Evolutionary conservation across 2,113 vertebrate species (phyloP), one percentile per base, ranked within the genome.

Genomic region (Riparia riparia): DNA sequence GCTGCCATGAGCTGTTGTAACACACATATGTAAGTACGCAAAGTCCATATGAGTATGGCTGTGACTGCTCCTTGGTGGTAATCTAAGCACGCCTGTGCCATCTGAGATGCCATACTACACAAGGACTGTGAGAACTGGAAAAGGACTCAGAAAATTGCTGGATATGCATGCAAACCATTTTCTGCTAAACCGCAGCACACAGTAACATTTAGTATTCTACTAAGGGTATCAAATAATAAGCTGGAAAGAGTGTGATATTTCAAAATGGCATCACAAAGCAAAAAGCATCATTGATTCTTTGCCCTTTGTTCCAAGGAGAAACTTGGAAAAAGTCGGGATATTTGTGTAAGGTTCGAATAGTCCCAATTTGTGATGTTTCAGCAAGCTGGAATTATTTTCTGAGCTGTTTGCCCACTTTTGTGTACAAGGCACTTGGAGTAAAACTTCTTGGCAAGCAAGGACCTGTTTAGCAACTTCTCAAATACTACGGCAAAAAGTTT

Each of bases 401-500:
- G 95, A 98, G 97, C 95, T 96, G 96, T 97, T 97, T 98, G 96
- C 96, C 97, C 95, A 83, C 96, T 98, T 94, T 90, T 92, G 92
- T 96, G 96, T 96, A 96, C 96, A 37, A 97, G 96, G 94, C 96
- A 93, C 97, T 98, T 96, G 93, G 96, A 97, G 95, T 97, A 97
- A 98, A 98, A 97, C 95, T 96, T 97, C 94, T 96, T 98, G 98
- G 98, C 98, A 98, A 97, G 89, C 88, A 94, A 95, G 51, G 95
- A 94, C 85, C 85, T 97, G 97, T 98, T 98, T 97, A 97, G 96
- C 97, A 98, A 98, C 96, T 98, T 98, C 97, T 98, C 96, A 98
- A 98, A 98, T 95, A 97, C 90, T 96, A 97, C 13, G 14, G 97
- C 90, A 96, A 98, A 97, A 97, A 98, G 96, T 98, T 98, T 96